Evolutionary conservation across 1,140 invertebrate species (phyloP), one percentile per base, ranked within the genome.

Genomic region (Himalopsyche phryganea): DNA sequence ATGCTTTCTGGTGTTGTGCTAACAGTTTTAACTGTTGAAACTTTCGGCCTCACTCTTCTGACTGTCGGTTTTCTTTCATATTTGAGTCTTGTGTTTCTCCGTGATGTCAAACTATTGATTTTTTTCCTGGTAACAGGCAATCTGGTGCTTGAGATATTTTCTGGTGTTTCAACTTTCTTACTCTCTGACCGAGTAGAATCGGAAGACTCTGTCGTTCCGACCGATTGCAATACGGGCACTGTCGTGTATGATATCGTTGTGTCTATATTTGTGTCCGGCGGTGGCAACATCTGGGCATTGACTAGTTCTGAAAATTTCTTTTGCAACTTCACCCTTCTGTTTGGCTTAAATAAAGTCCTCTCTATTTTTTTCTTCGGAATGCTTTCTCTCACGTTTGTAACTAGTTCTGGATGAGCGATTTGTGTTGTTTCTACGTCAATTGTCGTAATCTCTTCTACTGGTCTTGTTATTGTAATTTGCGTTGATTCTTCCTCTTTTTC

Each of bases 121-220:
- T 44, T 53, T 42, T 23, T 23, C 17, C 19, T 17, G 18, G n/a
- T n/a, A 6, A 68, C 68, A 41, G 74, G 72, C n/a, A 71, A 71
- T n/a, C 71, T 67, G n/a, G 72, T 76, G 9, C 73, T 69, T 59
- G 71, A 74, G 40, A 68, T 68, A 55, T 65, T 70, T 14, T 47
- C 49, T 6, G 69, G 66, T 48, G 73, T 62, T 68, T 67, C 14
- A 65, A 68, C 68, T 52, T 68, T 50, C 58, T 62, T 33, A 61
- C 67, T 42, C 63, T 66, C 47, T 68, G 49, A 44, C 1, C 17
- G 15, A 44, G n/a, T 15, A 50, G 45, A 13, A 46, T 55, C 23
- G 10, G 10, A 7, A 38, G 42, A 19, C 36, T 13, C 11, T 10
- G n/a, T 13, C 15, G 19, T 40, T 23, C n/a, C n/a, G n/a, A 40